A percentile compares a stretch with the other conserved stretches of the same genome.
Evolutionary conservation across 2,888 invertebrate species (phyloP).

Genomic region (Slavum lentiscoides): DNA sequence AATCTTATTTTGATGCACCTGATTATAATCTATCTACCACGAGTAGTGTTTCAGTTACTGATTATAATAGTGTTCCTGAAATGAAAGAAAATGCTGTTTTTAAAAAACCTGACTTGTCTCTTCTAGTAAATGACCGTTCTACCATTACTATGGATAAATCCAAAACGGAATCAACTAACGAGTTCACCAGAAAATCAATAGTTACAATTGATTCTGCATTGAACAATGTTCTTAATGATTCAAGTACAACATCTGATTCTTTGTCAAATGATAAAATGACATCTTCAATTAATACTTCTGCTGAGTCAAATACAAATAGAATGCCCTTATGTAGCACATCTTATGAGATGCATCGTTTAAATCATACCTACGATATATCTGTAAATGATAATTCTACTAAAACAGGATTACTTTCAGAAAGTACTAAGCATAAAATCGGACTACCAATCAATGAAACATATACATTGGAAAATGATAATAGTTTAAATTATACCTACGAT

Average conservation of each 20-base stretch:
- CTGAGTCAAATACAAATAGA: neutral
- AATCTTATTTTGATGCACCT: neutral
- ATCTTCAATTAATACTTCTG: neutral
- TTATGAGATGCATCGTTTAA: conserved; percentile 1
- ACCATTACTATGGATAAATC: neutral
- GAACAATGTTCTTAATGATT: conserved; percentile 9
- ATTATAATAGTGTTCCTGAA: neutral
- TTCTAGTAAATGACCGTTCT: neutral
- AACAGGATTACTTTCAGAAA: neutral
- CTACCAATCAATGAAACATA: conserved; percentile 35
- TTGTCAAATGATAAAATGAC: neutral
- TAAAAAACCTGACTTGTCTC: neutral
- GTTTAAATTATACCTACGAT: conserved; percentile 36
- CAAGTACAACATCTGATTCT: neutral
- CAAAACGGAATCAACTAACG: neutral
- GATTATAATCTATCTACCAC: conserved; percentile 20
- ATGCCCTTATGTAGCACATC: neutral
- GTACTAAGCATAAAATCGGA: neutral
- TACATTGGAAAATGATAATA: conserved; percentile 6
- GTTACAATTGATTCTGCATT: neutral
- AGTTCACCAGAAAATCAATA: neutral
- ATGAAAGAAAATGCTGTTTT: neutral
- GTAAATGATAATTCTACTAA: conserved; percentile 1
- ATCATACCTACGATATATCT: conserved; percentile 21
- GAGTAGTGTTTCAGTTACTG: neutral